These are phyloP conservation scores for Magallana gigas DNA, from an alignment of 1,140 invertebrate genomes.

Conservation along the genomic window DNA sequence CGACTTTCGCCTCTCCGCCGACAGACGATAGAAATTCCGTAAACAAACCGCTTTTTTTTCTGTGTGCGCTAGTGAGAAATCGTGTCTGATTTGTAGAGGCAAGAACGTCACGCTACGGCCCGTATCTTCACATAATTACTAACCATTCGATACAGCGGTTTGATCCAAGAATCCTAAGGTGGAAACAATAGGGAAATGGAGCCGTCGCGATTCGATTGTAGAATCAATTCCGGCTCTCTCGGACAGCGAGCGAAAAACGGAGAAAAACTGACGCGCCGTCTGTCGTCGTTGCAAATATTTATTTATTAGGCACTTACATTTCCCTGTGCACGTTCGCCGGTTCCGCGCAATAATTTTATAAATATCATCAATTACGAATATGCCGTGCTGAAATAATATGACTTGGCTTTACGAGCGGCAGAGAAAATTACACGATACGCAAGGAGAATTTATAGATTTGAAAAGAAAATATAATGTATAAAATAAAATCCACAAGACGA, in stretches of 20 bases:
- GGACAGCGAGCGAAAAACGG: constrained; percentile 10
- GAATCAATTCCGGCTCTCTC: constrained; percentile 18
- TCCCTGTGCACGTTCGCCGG: constrained; percentile 19
- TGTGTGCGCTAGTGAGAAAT: constrained; percentile 16
- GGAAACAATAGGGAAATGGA: constrained; percentile 15
- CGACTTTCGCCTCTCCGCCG: constrained; percentile 20
- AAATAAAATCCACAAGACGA: neutral
- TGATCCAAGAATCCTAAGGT: constrained; percentile 8
- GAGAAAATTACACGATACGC: constrained; percentile 33
- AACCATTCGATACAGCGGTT: constrained; percentile 6
- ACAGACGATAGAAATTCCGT: constrained; percentile 29
- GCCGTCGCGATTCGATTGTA: constrained; percentile 17
- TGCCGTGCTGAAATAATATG: constrained; percentile 27
- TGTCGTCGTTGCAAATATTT: constrained; percentile 34
- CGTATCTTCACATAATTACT: constrained; percentile 28
- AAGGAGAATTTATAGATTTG: constrained; percentile 26
- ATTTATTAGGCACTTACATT: constrained; percentile 36
- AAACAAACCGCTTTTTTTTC: constrained; percentile 9
- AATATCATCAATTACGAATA: constrained; percentile 32
- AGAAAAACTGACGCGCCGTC: constrained; percentile 7
- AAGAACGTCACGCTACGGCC: constrained; percentile 4
- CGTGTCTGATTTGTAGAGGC: constrained; percentile 25
- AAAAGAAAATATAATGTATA: neutral
- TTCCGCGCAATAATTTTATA: constrained; percentile 36
- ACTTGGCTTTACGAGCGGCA: neutral